A percentile compares a stretch with the other conserved stretches of the same genome.
These are phyloP conservation scores for Cyrtodaria siliqua DNA, from an alignment of 2,888 invertebrate species.

Conservation along the genomic window DNA sequence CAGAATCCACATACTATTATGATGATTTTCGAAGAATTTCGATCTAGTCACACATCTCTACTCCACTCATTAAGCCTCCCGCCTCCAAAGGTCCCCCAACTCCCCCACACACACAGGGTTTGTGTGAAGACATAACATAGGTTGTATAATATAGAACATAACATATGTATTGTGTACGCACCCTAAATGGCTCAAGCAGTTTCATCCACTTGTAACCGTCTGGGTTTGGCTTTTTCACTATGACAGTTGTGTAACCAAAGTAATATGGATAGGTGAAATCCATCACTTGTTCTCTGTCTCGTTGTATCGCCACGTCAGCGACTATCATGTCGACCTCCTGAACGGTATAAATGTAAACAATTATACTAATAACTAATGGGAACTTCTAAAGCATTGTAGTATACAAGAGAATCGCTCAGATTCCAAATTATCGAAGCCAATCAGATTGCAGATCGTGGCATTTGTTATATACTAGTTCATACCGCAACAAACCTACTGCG, in stretches of 20 bases:
- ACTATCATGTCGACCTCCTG: conserved; percentile 94
- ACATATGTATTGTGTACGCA: too few relatives aligned
- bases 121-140: too few relatives aligned
- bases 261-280: conserved; percentile 94
- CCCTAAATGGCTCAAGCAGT: conserved; percentile 64
- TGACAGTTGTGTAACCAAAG: conserved; percentile 63
- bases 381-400: neutral
- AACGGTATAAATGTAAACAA: neutral
- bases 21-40: too few relatives aligned
- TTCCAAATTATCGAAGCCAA: neutral
- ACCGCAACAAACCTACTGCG: too few relatives aligned
- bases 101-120: too few relatives aligned
- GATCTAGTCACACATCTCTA: too few relatives aligned
- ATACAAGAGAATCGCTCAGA: neutral
- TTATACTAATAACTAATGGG: too few relatives aligned
- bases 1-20: too few relatives aligned
- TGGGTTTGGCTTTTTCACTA: conserved; percentile 66
- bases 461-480: too few relatives aligned
- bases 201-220: conserved; percentile 61
- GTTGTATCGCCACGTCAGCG: conserved; percentile 94
- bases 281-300: conserved; percentile 94
- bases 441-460: neutral
- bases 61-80: too few relatives aligned
- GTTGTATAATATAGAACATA: too few relatives aligned
- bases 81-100: too few relatives aligned